Percentiles rank a stretch among this genome's conserved stretches.
Conservation (phyloP, 1,140 invertebrate genomes). For the Drosophila funebris region DNA sequence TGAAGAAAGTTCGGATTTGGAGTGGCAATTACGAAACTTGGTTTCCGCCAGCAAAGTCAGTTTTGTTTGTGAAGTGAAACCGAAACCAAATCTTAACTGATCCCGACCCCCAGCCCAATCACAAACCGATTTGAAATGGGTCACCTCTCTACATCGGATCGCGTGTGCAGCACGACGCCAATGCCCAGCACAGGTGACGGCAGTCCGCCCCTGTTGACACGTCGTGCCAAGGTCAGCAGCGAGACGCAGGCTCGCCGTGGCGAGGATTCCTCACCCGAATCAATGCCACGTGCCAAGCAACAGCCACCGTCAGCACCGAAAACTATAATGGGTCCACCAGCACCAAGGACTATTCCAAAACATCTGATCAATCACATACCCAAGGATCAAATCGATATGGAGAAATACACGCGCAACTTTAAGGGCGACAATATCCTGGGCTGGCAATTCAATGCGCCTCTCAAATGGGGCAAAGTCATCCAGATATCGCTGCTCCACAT, state of each 20-base stretch:
- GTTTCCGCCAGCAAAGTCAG: slow-evolving; percentile 49
- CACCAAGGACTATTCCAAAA: slow-evolving; percentile 30
- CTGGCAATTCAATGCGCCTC: slow-evolving; percentile 70
- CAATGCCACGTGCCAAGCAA: slow-evolving; percentile 45
- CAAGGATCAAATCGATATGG: slow-evolving; percentile 70
- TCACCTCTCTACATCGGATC: slow-evolving; percentile 74
- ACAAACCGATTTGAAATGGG: slow-evolving; percentile 59
- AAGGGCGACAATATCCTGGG: slow-evolving; percentile 72
- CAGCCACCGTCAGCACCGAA: neutral
- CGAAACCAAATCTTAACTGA: neutral
- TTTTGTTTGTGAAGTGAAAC: slow-evolving; percentile 24
- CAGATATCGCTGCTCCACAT: slow-evolving; percentile 79
- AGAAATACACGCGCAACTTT: slow-evolving; percentile 66
- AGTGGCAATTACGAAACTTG: slow-evolving; percentile 62
- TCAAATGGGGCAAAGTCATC: slow-evolving; percentile 84
- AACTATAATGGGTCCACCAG: neutral
- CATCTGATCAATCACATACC: slow-evolving; percentile 51
- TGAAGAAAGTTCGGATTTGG: slow-evolving; percentile 67
- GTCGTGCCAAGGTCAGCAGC: slow-evolving; percentile 55
- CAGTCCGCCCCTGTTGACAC: slow-evolving; percentile 49
- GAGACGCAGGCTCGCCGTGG: slow-evolving; percentile 53
- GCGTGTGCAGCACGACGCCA: slow-evolving; percentile 66
- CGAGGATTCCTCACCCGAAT: slow-evolving; percentile 68
- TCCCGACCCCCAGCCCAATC: neutral
- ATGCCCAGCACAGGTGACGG: slow-evolving; percentile 52